Conservation (phyloP, 1,140 invertebrate genomes). For the Nephotettix cincticeps region DNA sequence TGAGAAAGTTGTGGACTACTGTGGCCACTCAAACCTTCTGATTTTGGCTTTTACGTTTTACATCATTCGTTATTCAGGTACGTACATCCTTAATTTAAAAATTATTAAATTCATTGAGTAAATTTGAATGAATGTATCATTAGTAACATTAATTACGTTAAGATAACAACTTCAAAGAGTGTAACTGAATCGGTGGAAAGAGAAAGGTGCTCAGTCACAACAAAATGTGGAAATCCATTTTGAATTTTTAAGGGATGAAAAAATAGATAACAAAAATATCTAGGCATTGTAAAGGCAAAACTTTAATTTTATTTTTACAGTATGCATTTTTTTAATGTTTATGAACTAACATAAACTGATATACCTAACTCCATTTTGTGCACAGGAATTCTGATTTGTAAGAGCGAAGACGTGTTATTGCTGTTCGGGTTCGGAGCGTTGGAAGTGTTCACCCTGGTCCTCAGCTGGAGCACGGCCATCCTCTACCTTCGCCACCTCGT, state of each 20-base stretch:
- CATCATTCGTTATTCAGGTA: slow-evolving; percentile 68
- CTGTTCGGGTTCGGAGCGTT: slow-evolving; percentile 69
- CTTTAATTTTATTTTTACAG: too few relatives aligned
- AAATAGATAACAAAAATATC: too few relatives aligned
- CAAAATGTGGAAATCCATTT: too few relatives aligned
- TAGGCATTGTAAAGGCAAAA: too few relatives aligned
- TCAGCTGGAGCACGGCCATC: slow-evolving; percentile 81
- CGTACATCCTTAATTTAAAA: slow-evolving; percentile 1
- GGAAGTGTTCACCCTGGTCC: slow-evolving; percentile 77
- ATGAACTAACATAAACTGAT: too few relatives aligned
- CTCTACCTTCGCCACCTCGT: slow-evolving; percentile 79
- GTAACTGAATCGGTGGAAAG: too few relatives aligned
- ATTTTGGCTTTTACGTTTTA: slow-evolving; percentile 78
- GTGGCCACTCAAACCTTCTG: slow-evolving; percentile 80
- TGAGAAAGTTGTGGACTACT: slow-evolving; percentile 78
- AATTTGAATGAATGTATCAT: background rate
- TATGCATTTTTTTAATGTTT: too few relatives aligned
- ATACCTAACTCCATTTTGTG: too few relatives aligned
- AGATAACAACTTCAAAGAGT: background rate
- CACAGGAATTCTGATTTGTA: slow-evolving; percentile 25
- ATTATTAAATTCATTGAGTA: background rate
- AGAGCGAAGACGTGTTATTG: slow-evolving; percentile 57
- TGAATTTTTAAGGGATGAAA: too few relatives aligned
- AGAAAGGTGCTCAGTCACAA: too few relatives aligned
- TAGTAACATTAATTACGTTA: background rate